phyloP scores from a whole-genome alignment of 2,113 vertebrate species.

The Neogobius melanostomus region DNA sequence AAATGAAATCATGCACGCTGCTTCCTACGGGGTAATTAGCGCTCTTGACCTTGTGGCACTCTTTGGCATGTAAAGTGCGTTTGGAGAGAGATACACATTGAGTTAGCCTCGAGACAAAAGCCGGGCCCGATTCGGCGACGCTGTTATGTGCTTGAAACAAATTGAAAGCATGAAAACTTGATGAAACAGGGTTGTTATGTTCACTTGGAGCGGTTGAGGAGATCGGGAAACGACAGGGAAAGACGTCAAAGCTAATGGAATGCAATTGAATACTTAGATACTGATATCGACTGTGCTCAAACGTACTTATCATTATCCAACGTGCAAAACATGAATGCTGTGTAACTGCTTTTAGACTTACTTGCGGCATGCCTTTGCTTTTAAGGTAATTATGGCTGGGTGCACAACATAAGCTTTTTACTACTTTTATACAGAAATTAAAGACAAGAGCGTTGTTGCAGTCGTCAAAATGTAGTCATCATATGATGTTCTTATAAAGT shows the following conservation, averaged over 20 bases:
- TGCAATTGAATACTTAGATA: constrained; percentile 5
- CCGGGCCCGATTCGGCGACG: neutral
- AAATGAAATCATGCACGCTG: constrained; percentile 63
- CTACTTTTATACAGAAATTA: too few relatives aligned
- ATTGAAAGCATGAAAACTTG: constrained; percentile 6
- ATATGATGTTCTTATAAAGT: neutral
- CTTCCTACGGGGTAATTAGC: constrained; percentile 63
- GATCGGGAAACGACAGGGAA: neutral
- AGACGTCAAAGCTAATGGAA: constrained; percentile 26
- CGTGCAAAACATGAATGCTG: neutral
- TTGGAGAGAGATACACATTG: constrained; percentile 13
- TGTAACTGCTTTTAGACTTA: too few relatives aligned
- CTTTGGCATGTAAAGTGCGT: constrained; percentile 31
- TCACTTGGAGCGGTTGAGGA: neutral
- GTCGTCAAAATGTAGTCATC: too few relatives aligned
- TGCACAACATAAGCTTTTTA: too few relatives aligned
- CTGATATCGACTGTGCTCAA: neutral
- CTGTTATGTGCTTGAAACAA: constrained; percentile 1
- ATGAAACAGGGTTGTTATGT: constrained; percentile 7
- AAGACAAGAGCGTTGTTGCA: too few relatives aligned
- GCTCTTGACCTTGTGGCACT: constrained; percentile 67
- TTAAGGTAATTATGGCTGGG: too few relatives aligned
- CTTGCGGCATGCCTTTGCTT: too few relatives aligned
- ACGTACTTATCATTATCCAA: constrained; percentile 12
- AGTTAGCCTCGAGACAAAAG: constrained; percentile 25